These are phyloP conservation scores for Drepanosiphum platanoidis DNA, from an alignment of 2,888 invertebrate species.

Conservation along the genomic window DNA sequence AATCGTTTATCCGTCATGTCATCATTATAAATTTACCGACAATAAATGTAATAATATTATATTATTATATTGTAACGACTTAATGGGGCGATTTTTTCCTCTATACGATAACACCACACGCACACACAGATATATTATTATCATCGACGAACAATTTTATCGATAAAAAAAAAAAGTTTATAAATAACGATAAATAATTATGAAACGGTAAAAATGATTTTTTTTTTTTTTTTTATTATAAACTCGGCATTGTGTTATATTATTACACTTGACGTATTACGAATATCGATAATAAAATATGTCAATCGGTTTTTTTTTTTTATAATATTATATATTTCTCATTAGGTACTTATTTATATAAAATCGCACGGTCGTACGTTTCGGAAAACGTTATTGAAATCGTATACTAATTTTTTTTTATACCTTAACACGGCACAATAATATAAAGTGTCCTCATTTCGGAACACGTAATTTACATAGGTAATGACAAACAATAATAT, in stretches of 20 bases:
- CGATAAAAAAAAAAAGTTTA: no score
- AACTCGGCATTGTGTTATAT: no score
- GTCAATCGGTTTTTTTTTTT: background rate
- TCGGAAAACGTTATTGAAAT: background rate
- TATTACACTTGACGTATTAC: no score
- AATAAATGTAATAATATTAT: background rate
- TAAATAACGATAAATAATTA: no score
- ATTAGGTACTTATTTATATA: background rate
- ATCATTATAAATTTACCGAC: slow-evolving; percentile 49
- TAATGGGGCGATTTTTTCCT: no score
- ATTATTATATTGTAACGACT: background rate
- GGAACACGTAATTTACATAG: background rate
- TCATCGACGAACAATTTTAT: no score
- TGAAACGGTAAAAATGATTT: no score
- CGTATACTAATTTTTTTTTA: background rate
- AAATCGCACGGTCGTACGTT: background rate
- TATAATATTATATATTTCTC: background rate
- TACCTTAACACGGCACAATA: background rate
- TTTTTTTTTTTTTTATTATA: no score
- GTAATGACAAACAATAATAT: background rate
- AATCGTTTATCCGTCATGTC: slow-evolving; percentile 33
- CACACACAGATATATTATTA: no score
- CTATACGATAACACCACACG: no score
- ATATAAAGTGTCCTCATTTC: background rate
- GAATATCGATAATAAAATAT: background rate